Conservation (phyloP, 2,888 invertebrate genomes). For the Cerceris ruficornis region DNA sequence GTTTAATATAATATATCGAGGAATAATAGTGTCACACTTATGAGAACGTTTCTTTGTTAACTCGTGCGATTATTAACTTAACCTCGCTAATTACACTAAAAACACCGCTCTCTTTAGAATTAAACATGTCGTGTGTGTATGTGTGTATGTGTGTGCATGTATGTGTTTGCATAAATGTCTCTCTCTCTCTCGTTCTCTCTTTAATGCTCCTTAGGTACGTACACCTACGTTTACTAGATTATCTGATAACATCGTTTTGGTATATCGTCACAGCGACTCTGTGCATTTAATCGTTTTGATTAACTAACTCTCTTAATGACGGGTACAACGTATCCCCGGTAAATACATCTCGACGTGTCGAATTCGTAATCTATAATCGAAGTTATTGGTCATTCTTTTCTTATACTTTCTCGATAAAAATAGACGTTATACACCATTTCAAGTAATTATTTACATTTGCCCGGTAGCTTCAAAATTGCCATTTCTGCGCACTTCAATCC, state of each 20-base stretch:
- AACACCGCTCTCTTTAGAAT: constrained; percentile 7
- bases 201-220: constrained; percentile 35
- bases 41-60: constrained; percentile 61
- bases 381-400: constrained; percentile 64
- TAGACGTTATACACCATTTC: constrained; percentile 62
- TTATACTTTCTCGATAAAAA: constrained; percentile 71
- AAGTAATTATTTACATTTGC: constrained; percentile 51
- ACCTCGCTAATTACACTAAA: constrained; percentile 61
- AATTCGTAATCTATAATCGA: constrained; percentile 40
- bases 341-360: constrained; percentile 19
- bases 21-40: constrained; percentile 74
- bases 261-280: constrained; percentile 81
- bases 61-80: constrained; percentile 62
- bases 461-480: too few species aligned
- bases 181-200: not conserved
- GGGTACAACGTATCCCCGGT: constrained; percentile 31
- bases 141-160: too few species aligned
- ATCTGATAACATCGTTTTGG: constrained; percentile 79
- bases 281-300: constrained; percentile 76
- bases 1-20: constrained; percentile 60
- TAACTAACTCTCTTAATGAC: constrained; percentile 68
- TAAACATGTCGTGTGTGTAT: constrained; percentile 27
- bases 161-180: too few species aligned
- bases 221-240: constrained; percentile 54
- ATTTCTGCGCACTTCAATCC: too few species aligned